Base-by-base conservation (phyloP, 23 tunicate species). In the Phallusia fumigata region DNA sequence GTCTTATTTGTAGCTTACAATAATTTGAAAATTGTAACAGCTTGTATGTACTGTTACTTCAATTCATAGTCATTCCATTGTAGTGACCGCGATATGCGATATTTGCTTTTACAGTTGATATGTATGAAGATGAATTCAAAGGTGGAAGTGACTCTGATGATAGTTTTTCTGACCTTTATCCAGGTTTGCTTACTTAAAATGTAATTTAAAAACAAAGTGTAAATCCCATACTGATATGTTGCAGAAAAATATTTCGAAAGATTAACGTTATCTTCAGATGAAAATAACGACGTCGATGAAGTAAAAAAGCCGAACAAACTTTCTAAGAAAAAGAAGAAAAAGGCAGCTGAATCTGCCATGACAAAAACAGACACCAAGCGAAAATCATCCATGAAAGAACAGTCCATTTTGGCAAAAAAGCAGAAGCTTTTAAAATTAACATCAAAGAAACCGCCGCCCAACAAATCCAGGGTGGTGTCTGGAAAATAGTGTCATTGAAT, bases 81-180 rank as follows among this genome's bases (percentile, higher is more conserved):
- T n/a, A n/a, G n/a, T n/a, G n/a, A n/a, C n/a, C n/a, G n/a, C n/a
- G n/a, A n/a, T n/a, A n/a, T n/a, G n/a, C n/a, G n/a, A n/a, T n/a
- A n/a, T n/a, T 21, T 58, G 8, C 11, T 58, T 8, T 21, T 24
- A 58, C 69, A 65, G 85, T 51, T 69, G 64, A 58, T 33, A 65
- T 82, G 52, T 49, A 35, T 47, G 40, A 31, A 22, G 80, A 31
- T 75, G 53, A 52, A 3, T 58, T 58, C 3, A 24, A 58, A 58
- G 28, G 28, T 6, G 86, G 76, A 31, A 78, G 36, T 21, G 86
- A 74, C 31, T 83, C 86, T 34, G 86, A 83, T 75, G 86, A 83
- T 34, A 83, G 86, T 52, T 75, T 83, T 47, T 83, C 86, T 16
- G 86, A 83, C 49, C 74, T 83, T 31, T 83, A 83, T 49, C 86